phyloP scores from a whole-genome alignment of 2,113 vertebrate species.

The Lasiurus cinereus region DNA sequence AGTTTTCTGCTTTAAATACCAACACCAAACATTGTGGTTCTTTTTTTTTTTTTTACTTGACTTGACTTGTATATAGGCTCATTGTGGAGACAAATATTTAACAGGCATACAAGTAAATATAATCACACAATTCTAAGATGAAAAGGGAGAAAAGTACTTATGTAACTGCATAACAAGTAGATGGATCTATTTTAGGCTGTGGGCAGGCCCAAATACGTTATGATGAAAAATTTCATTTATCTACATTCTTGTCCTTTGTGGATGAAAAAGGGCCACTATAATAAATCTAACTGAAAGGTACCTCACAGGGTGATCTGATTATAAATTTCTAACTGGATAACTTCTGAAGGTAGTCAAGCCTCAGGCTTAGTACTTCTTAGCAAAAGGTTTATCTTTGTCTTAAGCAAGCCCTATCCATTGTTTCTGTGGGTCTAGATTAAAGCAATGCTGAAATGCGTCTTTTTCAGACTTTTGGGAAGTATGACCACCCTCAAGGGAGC shows the following conservation, averaged over 20 bases:
- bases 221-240: background rate
- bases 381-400: background rate
- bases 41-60: background rate
- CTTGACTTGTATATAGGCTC: background rate
- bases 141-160: background rate
- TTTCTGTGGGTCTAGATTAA: background rate
- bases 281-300: background rate
- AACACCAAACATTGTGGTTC: background rate
- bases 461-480: background rate
- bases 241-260: background rate
- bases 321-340: background rate
- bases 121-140: background rate
- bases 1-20: background rate
- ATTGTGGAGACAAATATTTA: background rate
- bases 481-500: background rate
- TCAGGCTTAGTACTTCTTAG: background rate
- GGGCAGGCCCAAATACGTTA: background rate
- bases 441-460: background rate
- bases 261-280: background rate
- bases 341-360: background rate
- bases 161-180: background rate
- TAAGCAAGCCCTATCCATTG: background rate
- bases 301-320: background rate
- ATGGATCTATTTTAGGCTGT: background rate
- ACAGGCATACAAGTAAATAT: background rate